Evolutionary conservation across 1,140 invertebrate genomes (phyloP), one percentile per base, ranked within the genome.

Genomic region (Mycetomoellerius zeteki): DNA sequence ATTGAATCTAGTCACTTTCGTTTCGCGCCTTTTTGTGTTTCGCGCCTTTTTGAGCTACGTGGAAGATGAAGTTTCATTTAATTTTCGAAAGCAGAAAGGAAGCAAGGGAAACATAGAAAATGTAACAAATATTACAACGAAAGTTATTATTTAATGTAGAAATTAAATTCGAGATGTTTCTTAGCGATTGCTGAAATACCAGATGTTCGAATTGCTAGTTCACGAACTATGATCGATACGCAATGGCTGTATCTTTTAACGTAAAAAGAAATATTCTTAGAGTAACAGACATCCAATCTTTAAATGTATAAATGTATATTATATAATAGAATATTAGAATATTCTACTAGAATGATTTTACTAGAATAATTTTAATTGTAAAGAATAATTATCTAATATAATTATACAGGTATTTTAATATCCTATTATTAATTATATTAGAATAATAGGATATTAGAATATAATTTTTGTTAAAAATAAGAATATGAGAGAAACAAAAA

Each of bases 1-100:
- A 16, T 71, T 27, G 10, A 30, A 4, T 5, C 24, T 30, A 7
- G 52, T 33, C 27, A 16, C 16, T 30, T 30, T 37, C 24, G 3
- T 3, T 19, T 52, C 43, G 43, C 21, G 43, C 14, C 43, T 30
- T 27, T 54, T 4, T 52, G 14, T n/a, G 3, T 3, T 19, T 52
- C 43, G 43, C 21, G 43, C 14, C 43, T 30, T 27, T 54, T 4
- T 52, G 14, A 69, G 76, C 24, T 73, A 84, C 60, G 86, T 78
- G 87, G 76, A 77, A 88, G 52, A 85, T 64, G 60, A 64, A 75
- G 54, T 86, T n/a, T 65, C 30, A 7, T 5, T 33, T 3, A 8
- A 33, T 65, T 65, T 80, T 56, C 24, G 64, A 67, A 89, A 27
- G 37, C 37, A 43, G n/a, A 5, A 50, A 19, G 52, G 19, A 21